Percentiles rank a stretch among this genome's conserved stretches.
These are phyloP conservation scores for Drosophila nasuta DNA, from an alignment of 1,140 invertebrate genomes.

Conservation along the genomic window DNA sequence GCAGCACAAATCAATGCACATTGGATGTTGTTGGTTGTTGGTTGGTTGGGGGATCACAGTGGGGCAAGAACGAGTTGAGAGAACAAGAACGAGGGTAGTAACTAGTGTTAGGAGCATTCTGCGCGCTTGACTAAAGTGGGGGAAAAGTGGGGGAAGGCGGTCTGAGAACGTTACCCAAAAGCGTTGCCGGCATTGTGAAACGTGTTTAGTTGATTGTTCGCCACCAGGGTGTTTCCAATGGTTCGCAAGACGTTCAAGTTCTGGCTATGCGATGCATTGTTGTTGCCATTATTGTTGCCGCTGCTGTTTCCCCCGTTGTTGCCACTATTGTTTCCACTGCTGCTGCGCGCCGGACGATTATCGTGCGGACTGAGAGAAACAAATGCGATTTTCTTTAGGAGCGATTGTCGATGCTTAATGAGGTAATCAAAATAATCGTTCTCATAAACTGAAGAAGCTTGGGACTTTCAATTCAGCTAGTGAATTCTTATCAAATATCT, in stretches of 20 bases:
- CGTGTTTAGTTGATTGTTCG: conserved; percentile 83
- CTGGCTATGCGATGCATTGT: conserved; percentile 57
- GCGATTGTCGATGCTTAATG: background rate
- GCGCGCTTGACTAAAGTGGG: conserved; percentile 38
- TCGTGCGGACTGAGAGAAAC: conserved; percentile 74
- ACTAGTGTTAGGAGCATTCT: conserved; percentile 68
- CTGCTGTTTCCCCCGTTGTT: conserved; percentile 37
- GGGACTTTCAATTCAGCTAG: too few species aligned
- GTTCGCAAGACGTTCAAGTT: conserved; percentile 84
- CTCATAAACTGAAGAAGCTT: too few species aligned
- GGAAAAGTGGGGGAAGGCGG: conserved; percentile 26
- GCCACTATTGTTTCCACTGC: conserved; percentile 48
- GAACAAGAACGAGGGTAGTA: conserved; percentile 77
- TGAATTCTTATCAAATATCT: too few species aligned
- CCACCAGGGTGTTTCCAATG: conserved; percentile 83
- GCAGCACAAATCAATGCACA: conserved; percentile 28
- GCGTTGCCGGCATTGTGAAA: conserved; percentile 79
- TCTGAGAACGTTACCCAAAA: conserved; percentile 83
- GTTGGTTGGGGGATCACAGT: background rate
- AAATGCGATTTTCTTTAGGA: conserved; percentile 6
- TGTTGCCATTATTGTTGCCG: conserved; percentile 50
- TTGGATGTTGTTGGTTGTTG: conserved; percentile 10
- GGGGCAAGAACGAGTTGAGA: conserved; percentile 60
- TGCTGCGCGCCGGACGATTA: conserved; percentile 72
- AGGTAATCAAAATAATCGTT: too few species aligned